phyloP scores from a whole-genome alignment of 1,140 invertebrate species.

The Prorops nasuta region DNA sequence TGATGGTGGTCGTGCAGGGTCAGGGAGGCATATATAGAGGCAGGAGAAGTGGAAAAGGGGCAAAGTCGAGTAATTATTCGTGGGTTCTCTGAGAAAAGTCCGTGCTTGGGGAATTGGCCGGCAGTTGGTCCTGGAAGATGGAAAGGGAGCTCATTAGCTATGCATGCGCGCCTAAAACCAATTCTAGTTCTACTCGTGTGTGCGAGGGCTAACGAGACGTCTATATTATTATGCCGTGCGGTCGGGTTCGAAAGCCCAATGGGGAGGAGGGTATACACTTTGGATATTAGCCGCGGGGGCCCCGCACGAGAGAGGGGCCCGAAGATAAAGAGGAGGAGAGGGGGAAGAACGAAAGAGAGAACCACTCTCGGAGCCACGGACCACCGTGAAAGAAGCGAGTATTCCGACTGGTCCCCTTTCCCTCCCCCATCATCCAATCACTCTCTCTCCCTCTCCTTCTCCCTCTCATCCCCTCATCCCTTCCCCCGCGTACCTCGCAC shows the following conservation, averaged over 20 bases:
- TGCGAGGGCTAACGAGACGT: constrained; percentile 42
- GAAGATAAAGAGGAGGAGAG: constrained; percentile 41
- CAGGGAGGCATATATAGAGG: constrained; percentile 9
- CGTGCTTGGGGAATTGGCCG: constrained; percentile 10
- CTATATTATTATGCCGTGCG: constrained; percentile 52
- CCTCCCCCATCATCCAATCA: constrained; percentile 11
- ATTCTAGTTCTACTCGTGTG: constrained; percentile 30
- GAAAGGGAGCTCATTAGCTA: constrained; percentile 47
- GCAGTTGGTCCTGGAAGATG: constrained; percentile 32
- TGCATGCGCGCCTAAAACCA: constrained; percentile 48
- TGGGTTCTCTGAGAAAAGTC: too few relatives aligned
- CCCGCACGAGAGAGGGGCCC: constrained; percentile 18
- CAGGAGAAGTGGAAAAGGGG: constrained; percentile 10
- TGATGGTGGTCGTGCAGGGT: too few relatives aligned
- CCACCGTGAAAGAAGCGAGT: constrained; percentile 52
- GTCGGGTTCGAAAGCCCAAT: constrained; percentile 30
- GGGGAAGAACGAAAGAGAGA: too few relatives aligned
- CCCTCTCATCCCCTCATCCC: constrained; percentile 9
- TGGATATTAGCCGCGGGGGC: constrained; percentile 37
- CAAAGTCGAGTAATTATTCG: too few relatives aligned
- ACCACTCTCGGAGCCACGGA: constrained; percentile 40
- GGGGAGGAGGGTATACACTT: constrained; percentile 36
- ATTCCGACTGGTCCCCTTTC: constrained; percentile 31
- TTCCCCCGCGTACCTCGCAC: constrained; percentile 11
- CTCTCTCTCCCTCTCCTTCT: constrained; percentile 6